These are phyloP conservation scores for Pteronotus mesoamericanus DNA, from an alignment of 2,797 vertebrate genomes.

Conservation along the genomic window DNA sequence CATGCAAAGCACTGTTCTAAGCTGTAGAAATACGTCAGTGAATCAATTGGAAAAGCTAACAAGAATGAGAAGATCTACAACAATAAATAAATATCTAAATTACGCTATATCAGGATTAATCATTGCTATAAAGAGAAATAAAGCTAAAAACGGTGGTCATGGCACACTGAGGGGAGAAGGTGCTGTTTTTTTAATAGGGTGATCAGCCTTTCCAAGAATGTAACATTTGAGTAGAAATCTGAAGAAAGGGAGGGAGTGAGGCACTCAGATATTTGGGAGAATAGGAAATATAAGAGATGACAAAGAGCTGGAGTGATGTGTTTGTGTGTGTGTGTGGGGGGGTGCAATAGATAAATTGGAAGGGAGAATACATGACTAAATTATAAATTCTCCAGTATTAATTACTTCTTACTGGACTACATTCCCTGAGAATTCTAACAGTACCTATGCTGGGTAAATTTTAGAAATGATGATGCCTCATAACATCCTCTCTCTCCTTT, in stretches of 20 bases:
- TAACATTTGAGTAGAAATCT: background rate
- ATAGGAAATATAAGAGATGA: background rate
- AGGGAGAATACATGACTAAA: background rate
- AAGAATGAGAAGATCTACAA: background rate
- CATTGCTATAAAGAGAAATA: background rate
- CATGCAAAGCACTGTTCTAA: background rate
- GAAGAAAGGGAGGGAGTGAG: background rate
- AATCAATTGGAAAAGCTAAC: background rate
- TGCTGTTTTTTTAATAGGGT: background rate
- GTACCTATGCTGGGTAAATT: background rate
- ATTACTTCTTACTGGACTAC: background rate
- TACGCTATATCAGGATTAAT: background rate
- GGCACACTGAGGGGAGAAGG: background rate
- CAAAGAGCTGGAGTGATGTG: background rate
- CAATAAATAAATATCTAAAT: background rate
- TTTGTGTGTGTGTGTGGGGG: background rate
- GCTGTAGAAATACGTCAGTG: background rate
- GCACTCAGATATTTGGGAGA: background rate
- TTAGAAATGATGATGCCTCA: background rate
- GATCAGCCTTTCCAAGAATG: background rate
- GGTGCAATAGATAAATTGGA: background rate
- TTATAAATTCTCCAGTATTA: background rate
- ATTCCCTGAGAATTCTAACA: background rate
- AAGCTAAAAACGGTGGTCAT: background rate
- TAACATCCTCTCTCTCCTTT: background rate